Conservation (phyloP, 1,140 invertebrate genomes). For the Eciton burchellii region DNA sequence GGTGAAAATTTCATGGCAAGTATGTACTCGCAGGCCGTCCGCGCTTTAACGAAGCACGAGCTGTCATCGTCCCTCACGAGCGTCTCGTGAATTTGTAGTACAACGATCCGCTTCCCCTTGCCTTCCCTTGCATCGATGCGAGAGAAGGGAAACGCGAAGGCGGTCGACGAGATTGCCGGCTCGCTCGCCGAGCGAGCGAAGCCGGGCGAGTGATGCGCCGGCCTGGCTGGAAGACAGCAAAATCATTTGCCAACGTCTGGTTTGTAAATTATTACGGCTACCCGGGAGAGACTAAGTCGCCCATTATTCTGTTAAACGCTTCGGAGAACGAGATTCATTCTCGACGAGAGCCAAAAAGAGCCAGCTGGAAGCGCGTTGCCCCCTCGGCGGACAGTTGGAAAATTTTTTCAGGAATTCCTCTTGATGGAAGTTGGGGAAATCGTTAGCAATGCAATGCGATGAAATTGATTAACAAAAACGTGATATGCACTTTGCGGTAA, state of each 20-base stretch:
- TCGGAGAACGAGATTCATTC: slow-evolving; percentile 56
- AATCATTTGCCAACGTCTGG: slow-evolving; percentile 61
- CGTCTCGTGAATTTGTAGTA: slow-evolving; percentile 40
- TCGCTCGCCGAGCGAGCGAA: slow-evolving; percentile 37
- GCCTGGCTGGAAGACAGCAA: slow-evolving; percentile 51
- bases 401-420: slow-evolving; percentile 20
- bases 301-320: slow-evolving; percentile 62
- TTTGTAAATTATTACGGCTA: slow-evolving; percentile 62
- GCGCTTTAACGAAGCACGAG: slow-evolving; percentile 64
- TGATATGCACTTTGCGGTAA: not conserved
- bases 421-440: not conserved
- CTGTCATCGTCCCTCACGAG: slow-evolving; percentile 63
- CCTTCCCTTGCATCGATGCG: slow-evolving; percentile 51
- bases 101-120: slow-evolving; percentile 19
- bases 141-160: slow-evolving; percentile 40
- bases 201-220: slow-evolving; percentile 48
- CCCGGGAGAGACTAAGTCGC: slow-evolving; percentile 57
- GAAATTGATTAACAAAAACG: slow-evolving; percentile 33
- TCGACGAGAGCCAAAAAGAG: slow-evolving; percentile 41
- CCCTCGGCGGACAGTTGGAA: slow-evolving; percentile 22
- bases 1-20: slow-evolving; percentile 65
- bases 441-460: slow-evolving; percentile 1
- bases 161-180: slow-evolving; percentile 15
- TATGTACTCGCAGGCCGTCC: slow-evolving; percentile 53
- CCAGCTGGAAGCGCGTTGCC: slow-evolving; percentile 20